Conservation (phyloP, 2,797 vertebrate genomes). For the Psittacula echo region DNA sequence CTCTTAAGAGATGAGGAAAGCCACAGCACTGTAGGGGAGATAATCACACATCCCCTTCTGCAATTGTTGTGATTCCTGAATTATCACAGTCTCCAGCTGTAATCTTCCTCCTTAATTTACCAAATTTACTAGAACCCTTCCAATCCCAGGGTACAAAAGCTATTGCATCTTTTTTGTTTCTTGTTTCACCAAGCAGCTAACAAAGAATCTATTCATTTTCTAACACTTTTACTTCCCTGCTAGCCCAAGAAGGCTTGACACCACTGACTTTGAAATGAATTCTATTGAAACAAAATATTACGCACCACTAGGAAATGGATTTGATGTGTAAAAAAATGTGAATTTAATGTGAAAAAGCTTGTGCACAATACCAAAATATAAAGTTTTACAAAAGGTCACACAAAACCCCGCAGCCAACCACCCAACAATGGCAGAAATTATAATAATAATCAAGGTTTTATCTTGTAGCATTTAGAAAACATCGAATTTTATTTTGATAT, state of each 20-base stretch:
- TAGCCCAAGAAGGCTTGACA: background rate
- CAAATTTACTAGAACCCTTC: background rate
- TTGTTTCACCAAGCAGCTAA: background rate
- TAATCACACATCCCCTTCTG: background rate
- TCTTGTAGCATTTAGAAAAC: background rate
- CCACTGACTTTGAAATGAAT: background rate
- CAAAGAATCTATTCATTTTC: background rate
- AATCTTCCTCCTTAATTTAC: background rate
- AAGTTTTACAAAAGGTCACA: background rate
- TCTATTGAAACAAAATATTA: background rate
- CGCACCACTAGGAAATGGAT: background rate
- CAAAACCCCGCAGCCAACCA: background rate
- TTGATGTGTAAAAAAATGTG: background rate
- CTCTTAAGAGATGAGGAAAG: background rate
- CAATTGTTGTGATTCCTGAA: background rate
- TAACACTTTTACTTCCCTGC: background rate
- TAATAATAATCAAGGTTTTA: background rate
- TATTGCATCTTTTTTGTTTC: background rate
- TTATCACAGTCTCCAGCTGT: background rate
- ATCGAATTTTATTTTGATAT: background rate
- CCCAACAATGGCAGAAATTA: background rate
- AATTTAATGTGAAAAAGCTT: fast-evolving
- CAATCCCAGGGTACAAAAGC: background rate
- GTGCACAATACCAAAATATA: background rate
- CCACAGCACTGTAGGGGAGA: background rate